Percentiles rank a stretch among this genome's conserved stretches.
Evolutionary conservation across 2,113 vertebrate genomes (phyloP).

Genomic region (Pluvianellus socialis): DNA sequence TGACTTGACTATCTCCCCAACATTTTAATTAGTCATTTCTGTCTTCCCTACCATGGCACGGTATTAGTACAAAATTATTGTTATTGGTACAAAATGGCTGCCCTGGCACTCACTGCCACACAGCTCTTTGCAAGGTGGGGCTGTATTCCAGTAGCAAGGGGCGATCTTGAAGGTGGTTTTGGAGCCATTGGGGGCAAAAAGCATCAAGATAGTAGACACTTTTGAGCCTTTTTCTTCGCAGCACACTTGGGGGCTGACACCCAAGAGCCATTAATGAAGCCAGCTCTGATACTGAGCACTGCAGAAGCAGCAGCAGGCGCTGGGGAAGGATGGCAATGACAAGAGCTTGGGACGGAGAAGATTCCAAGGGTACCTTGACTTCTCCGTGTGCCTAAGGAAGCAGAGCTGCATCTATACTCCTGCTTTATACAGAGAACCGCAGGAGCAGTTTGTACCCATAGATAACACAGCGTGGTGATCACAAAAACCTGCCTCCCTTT

Average conservation of each 20-base stretch:
- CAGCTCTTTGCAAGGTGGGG: neutral
- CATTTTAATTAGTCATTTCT: slow-evolving; percentile 64
- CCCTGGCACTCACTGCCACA: neutral
- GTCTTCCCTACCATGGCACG: neutral
- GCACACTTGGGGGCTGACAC: neutral
- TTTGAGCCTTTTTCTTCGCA: neutral
- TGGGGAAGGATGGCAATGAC: neutral
- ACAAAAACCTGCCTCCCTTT: neutral
- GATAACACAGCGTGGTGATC: neutral
- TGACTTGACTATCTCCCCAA: slow-evolving; percentile 57
- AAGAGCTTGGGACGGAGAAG: neutral
- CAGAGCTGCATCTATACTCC: neutral
- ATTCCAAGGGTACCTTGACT: neutral
- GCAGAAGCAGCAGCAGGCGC: neutral
- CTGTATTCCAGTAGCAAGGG: neutral
- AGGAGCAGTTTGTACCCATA: neutral
- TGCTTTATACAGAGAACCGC: neutral
- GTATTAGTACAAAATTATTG: slow-evolving; percentile 17
- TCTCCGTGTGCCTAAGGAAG: neutral
- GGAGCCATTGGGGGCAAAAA: neutral
- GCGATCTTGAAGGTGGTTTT: neutral
- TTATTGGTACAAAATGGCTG: slow-evolving; percentile 27
- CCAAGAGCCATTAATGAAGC: neutral
- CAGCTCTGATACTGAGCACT: neutral
- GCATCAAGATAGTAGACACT: neutral